phyloP scores from a whole-genome alignment of 2,113 vertebrate genomes.

The Carettochelys insculpta region DNA sequence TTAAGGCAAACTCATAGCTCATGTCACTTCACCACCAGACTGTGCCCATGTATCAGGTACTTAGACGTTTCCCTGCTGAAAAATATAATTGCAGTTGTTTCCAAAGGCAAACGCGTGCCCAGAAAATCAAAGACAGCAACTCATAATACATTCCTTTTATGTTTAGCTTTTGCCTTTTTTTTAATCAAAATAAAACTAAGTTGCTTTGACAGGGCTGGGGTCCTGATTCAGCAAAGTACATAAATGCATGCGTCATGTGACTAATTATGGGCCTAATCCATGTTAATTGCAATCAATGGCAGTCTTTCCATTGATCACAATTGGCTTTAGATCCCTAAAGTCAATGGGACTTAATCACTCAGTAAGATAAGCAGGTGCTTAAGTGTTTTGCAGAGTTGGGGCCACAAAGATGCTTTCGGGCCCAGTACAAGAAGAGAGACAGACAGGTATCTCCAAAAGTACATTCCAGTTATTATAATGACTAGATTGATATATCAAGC shows the following conservation, averaged over 20 bases:
- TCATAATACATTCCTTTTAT: background rate
- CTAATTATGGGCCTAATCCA: no score
- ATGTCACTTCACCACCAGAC: background rate
- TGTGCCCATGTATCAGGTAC: background rate
- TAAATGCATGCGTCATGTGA: background rate
- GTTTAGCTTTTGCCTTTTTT: conserved; percentile 2
- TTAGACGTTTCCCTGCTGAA: background rate
- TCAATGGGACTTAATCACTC: background rate
- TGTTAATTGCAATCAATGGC: no score
- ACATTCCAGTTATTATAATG: background rate
- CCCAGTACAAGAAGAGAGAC: background rate
- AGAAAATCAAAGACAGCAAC: background rate
- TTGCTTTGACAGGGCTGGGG: background rate
- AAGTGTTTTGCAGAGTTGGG: background rate
- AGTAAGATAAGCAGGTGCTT: background rate
- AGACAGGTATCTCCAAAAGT: background rate
- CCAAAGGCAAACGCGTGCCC: background rate
- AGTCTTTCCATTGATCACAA: fast-evolving
- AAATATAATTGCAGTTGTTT: conserved; percentile 11
- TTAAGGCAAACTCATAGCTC: background rate
- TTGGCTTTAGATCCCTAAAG: background rate
- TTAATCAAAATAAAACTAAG: conserved; percentile 13
- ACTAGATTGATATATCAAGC: background rate
- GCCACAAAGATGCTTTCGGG: no score
- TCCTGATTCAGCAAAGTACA: background rate